Evolutionary conservation across 2,113 vertebrate species (phyloP), one percentile per base, ranked within the genome.

Genomic region (Hippocampus zosterae): DNA sequence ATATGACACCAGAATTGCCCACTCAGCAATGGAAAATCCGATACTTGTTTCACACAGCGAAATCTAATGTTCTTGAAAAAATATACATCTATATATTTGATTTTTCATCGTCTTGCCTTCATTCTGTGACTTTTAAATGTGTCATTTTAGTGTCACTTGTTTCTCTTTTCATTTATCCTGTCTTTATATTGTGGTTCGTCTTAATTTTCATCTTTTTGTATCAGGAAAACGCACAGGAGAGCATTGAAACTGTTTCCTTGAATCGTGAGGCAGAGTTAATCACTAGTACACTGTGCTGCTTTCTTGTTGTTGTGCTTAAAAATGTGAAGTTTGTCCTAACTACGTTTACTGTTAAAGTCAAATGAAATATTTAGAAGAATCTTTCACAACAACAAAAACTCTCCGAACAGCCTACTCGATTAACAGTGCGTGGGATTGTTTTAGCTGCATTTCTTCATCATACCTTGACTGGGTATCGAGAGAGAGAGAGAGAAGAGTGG

Each of bases 51-150:
- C 29, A 33, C 3, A 5, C 29, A 33, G 29, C 3, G 29, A 33
- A 33, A 72, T 76, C 73, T 65, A 42, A 71, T 65, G 23, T 62
- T 63, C 41, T 52, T 33, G 57, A 56, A 27, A 27, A 27, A 73
- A 25, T n/a, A n/a, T n/a, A n/a, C n/a, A 13, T 16, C 9, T 33
- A 33, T 33, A 33, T 33, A 5, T 33, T 33, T 33, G 29, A 33
- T 33, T 33, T 33, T 33, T 33, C 29, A 25, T n/a, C 52, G 8
- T 23, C 52, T n/a, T 55, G 52, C 8, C 23, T 33, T 33, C 29
- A 33, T 33, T 33, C 29, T 33, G 29, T 23, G n/a, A 23, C n/a
- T 44, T 60, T 29, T 7, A 18, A 65, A n/a, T 6, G 41, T 65
- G 62, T 25, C 5, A 65, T 65, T 23, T 57, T 27, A 25, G 40